These are phyloP conservation scores for Agelaius tricolor DNA, from an alignment of 2,113 vertebrate species.

Conservation along the genomic window DNA sequence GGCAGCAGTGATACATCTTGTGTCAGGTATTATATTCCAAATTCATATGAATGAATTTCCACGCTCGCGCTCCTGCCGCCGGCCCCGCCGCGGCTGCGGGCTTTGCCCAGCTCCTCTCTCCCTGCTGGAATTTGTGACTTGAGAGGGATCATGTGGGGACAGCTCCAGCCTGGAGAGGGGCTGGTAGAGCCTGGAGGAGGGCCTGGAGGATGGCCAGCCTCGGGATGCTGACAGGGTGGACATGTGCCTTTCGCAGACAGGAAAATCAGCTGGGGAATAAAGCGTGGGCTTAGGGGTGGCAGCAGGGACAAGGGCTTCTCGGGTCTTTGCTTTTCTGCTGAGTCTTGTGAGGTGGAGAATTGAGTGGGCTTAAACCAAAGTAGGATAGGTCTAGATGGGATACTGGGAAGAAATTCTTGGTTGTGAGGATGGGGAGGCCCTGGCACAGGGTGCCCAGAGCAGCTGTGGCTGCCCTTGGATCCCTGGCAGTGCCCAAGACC, in stretches of 20 bases:
- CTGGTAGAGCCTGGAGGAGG: not conserved
- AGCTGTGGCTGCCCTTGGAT: not conserved
- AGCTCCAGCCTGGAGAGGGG: not conserved
- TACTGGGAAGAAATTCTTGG: not conserved
- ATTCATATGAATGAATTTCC: slow-evolving; percentile 79
- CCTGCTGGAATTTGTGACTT: not conserved
- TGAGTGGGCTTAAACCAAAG: not conserved
- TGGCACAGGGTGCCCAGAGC: not conserved
- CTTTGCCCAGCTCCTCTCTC: not conserved
- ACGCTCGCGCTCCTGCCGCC: slow-evolving; percentile 42
- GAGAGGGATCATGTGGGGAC: not conserved
- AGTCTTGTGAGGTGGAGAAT: not conserved
- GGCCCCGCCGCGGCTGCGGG: not conserved
- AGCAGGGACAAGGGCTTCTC: not conserved
- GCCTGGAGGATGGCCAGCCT: not conserved
- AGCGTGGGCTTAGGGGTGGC: rapidly evolving
- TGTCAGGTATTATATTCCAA: slow-evolving; percentile 82
- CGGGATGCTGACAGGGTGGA: not conserved
- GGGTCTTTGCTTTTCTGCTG: not conserved
- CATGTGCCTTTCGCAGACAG: not conserved
- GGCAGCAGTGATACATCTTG: slow-evolving; percentile 76
- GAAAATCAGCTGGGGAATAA: not conserved
- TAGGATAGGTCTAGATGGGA: not conserved
- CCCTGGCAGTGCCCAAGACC: not conserved
- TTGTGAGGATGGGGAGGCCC: rapidly evolving